Evolutionary conservation across 2,113 vertebrate species (phyloP).

Genomic region (Amphilophus citrinellus): DNA sequence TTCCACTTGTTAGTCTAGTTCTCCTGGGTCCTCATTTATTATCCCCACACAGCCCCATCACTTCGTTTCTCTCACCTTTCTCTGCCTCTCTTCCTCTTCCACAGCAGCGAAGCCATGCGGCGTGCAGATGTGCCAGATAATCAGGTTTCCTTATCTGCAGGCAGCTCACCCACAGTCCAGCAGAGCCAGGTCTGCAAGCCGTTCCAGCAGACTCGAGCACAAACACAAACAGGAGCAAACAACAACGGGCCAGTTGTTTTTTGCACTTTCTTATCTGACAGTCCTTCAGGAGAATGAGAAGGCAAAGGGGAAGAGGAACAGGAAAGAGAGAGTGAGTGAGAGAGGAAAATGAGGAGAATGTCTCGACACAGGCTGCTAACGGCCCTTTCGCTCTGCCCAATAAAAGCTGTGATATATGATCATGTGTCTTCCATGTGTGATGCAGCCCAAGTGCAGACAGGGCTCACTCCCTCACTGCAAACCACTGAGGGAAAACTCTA

Average conservation of each 20-base stretch:
- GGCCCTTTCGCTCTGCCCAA: constrained; percentile 38
- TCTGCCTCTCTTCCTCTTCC: constrained; percentile 1
- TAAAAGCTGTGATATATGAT: constrained; percentile 62
- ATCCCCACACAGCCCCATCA: background rate
- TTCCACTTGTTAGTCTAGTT: background rate
- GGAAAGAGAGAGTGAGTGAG: background rate
- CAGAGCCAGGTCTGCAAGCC: background rate
- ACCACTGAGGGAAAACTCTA: background rate
- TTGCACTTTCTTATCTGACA: constrained; percentile 8
- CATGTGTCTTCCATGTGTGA: constrained; percentile 61
- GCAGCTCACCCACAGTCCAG: constrained; percentile 24
- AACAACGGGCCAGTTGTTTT: background rate
- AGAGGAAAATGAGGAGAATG: constrained; percentile 26
- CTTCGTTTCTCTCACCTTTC: constrained; percentile 27
- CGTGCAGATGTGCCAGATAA: constrained; percentile 50
- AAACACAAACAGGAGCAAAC: background rate
- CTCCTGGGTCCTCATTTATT: constrained; percentile 3
- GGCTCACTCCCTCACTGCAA: background rate
- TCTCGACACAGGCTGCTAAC: constrained; percentile 34
- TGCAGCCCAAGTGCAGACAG: constrained; percentile 1
- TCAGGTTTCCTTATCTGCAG: constrained; percentile 55
- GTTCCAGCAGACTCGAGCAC: background rate
- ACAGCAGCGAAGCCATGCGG: constrained; percentile 32
- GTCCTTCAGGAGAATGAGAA: background rate
- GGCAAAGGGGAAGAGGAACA: background rate